Conservation (phyloP, 2,888 invertebrate genomes). For the Danaus chrysippus region DNA sequence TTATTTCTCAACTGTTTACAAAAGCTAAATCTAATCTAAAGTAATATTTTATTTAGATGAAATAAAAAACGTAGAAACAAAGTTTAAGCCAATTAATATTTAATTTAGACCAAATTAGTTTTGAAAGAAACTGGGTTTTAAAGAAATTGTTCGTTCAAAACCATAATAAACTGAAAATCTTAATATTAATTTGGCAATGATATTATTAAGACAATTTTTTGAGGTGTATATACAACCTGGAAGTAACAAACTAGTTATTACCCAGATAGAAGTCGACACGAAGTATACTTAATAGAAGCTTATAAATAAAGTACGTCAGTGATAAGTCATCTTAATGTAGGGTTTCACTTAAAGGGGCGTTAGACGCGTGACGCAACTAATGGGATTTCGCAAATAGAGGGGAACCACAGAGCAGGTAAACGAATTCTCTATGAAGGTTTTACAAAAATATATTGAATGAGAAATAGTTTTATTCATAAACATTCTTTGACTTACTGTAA, state of each 20-base stretch:
- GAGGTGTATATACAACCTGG: not conserved
- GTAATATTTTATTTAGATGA: not conserved
- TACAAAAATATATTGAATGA: not conserved
- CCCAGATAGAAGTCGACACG: not conserved
- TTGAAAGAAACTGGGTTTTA: no score
- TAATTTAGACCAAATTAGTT: no score
- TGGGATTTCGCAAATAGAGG: slow-evolving; percentile 18
- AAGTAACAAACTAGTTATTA: not conserved
- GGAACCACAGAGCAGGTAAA: slow-evolving; percentile 1
- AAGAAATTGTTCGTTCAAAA: no score
- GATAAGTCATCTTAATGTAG: slow-evolving; percentile 35
- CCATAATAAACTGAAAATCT: no score
- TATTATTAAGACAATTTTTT: no score
- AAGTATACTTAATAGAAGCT: not conserved
- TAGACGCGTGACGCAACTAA: slow-evolving; percentile 34
- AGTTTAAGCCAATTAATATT: no score
- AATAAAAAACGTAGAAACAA: not conserved
- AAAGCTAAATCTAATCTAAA: not conserved
- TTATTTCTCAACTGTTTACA: not conserved
- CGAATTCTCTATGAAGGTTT: not conserved
- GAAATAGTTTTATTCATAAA: not conserved
- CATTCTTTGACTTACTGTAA: no score
- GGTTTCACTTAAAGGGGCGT: slow-evolving; percentile 37
- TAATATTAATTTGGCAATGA: no score
- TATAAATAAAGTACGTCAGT: slow-evolving; percentile 14